These are phyloP conservation scores for Planiliza haematocheilus DNA, from an alignment of 2,113 vertebrate genomes.

Conservation along the genomic window DNA sequence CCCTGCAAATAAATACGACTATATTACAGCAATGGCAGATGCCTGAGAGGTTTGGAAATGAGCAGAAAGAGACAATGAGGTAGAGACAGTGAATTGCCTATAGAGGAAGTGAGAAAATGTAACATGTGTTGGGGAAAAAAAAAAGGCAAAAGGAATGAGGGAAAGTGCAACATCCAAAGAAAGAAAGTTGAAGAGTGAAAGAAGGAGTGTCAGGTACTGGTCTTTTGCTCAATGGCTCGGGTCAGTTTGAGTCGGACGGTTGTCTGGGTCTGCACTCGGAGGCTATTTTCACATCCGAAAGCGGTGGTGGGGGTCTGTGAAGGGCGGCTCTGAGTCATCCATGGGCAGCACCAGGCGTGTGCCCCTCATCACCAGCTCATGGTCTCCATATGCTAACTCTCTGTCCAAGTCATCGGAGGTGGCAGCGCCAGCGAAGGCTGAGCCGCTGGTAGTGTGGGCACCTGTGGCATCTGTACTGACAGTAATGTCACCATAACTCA, in stretches of 20 bases:
- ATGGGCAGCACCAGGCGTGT: conserved; percentile 96
- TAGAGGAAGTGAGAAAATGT: conserved; percentile 41
- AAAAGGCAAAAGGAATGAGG: not conserved
- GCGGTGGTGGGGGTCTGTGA: conserved; percentile 77
- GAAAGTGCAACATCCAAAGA: conserved; percentile 21
- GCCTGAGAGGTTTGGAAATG: conserved; percentile 42
- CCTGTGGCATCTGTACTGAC: conserved; percentile 86
- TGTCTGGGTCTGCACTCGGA: conserved; percentile 1
- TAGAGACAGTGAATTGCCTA: conserved; percentile 62
- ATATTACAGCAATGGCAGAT: conserved; percentile 49
- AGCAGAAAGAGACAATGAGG: conserved; percentile 62
- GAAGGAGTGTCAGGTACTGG: conserved; percentile 42
- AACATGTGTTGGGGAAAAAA: not conserved
- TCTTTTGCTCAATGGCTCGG: conserved; percentile 50
- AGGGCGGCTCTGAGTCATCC: conserved; percentile 92
- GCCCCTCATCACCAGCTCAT: conserved; percentile 94
- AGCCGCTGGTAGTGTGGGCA: conserved; percentile 63
- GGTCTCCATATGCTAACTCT: conserved; percentile 90
- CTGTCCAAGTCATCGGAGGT: conserved; percentile 88
- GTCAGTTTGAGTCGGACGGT: conserved; percentile 22
- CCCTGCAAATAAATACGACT: conserved; percentile 60
- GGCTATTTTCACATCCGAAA: conserved; percentile 60
- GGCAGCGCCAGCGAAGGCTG: conserved; percentile 45
- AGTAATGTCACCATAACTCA: conserved; percentile 93
- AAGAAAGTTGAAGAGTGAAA: conserved; percentile 32